phyloP scores from a whole-genome alignment of 2,113 vertebrate genomes.

The Catharus bicknelli region DNA sequence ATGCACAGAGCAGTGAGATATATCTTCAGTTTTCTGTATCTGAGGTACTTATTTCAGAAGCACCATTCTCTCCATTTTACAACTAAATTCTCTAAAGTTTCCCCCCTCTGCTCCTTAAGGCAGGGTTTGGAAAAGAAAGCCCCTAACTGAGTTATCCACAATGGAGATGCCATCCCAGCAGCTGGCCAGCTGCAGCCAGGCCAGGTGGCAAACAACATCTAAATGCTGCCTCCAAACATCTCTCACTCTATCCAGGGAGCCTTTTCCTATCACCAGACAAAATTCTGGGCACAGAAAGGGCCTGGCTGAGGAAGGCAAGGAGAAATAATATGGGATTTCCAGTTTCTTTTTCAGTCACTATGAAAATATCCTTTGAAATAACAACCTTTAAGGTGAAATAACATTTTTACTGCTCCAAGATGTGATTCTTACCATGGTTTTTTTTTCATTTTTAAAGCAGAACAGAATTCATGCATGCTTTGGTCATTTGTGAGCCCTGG shows the following conservation, averaged over 20 bases:
- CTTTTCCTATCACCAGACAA: constrained; percentile 1
- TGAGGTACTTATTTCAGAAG: not conserved
- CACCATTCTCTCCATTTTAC: not conserved
- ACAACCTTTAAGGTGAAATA: not conserved
- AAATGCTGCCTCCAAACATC: not conserved
- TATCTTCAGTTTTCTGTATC: not conserved
- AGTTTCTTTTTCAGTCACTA: constrained; percentile 4
- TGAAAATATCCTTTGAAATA: constrained; percentile 26
- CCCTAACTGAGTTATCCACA: not conserved
- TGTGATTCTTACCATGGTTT: not conserved
- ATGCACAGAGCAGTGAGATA: not conserved
- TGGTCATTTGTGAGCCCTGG: not conserved
- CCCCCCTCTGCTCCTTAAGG: not conserved
- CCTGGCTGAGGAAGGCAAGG: not conserved
- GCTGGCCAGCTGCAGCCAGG: rapidly evolving
- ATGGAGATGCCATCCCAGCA: not conserved
- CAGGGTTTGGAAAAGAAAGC: not conserved
- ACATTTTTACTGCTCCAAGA: not conserved
- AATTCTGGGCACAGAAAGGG: not conserved
- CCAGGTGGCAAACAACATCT: not conserved
- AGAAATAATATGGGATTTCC: constrained; percentile 25
- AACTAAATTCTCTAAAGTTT: not conserved
- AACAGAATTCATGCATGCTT: not conserved
- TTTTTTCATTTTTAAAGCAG: not conserved
- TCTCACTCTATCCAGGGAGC: not conserved